Conservation (phyloP, 2,888 invertebrate species). For the Hydrotaea diabolus region DNA sequence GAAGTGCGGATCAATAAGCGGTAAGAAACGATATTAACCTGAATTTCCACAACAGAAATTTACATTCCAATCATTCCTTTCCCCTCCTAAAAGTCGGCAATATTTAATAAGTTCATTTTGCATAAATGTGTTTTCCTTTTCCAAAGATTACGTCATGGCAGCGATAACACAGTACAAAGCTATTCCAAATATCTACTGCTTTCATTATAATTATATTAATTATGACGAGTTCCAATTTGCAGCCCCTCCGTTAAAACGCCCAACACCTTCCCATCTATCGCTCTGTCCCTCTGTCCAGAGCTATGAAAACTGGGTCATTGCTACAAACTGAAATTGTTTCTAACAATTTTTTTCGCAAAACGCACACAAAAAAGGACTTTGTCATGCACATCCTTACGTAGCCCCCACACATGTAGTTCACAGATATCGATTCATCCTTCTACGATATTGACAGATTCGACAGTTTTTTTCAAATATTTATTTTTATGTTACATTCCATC, state of each 20-base stretch:
- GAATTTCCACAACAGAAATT: no score
- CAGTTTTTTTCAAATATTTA: not conserved
- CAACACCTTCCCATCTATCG: no score
- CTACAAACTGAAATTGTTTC: not conserved
- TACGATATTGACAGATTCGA: slow-evolving; percentile 8
- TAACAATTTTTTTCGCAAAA: not conserved
- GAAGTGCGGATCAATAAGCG: no score
- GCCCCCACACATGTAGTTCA: not conserved
- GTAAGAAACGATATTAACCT: no score
- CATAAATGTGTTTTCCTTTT: not conserved
- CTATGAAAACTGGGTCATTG: slow-evolving; percentile 8
- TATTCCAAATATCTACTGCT: not conserved
- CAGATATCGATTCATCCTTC: not conserved
- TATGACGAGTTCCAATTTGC: not conserved
- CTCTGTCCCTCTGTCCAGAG: not conserved
- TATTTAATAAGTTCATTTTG: no score
- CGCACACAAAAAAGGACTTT: not conserved
- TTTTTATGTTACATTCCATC: slow-evolving; percentile 1
- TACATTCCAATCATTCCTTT: no score
- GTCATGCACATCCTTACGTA: not conserved
- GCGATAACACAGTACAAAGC: slow-evolving; percentile 4
- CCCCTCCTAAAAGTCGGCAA: no score
- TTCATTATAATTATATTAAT: slow-evolving; percentile 8
- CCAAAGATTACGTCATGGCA: not conserved
- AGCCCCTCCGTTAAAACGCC: no score